Evolutionary conservation across 1,140 invertebrate species (phyloP), one percentile per base, ranked within the genome.

Genomic region (Hycleus cichorii): DNA sequence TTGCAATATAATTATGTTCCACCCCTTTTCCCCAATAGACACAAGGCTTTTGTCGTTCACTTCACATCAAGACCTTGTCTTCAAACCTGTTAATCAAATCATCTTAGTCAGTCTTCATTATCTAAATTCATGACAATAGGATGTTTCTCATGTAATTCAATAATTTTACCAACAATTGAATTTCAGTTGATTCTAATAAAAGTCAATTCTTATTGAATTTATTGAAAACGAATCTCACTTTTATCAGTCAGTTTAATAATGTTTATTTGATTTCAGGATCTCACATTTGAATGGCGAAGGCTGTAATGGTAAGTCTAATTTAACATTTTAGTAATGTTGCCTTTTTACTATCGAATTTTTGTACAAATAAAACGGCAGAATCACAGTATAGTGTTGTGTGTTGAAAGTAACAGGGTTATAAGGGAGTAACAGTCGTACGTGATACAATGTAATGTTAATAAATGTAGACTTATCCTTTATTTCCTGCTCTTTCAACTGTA

Each of bases 21-120:
- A 18, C 44, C 26, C 44, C 11, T 46, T 46, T 26, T 7, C 32
- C 32, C 32, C 32, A 32, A 32, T 32, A 32, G 32, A 26, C 44
- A 26, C 18, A 46, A 8, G 44, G 44, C 12, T 46, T 46, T 46
- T 46, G 44, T 46, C 44, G 26, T 26, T 46, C 12, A 18, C 12
- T 46, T 46, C 44, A 24, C 44, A 26, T 12, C 26, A 26, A 26
- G 44, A 24, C 12, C 12, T 26, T 12, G 18, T 26, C 18, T 46
- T 26, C 18, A 12, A 46, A 26, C 44, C 32, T 32, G 32, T 46
- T 53, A 53, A 53, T 53, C 51, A 53, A 53, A 53, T 53, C 51
- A 32, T 32, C 32, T 52, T 6, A 53, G 51, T 53, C 51, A 46
- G 51, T 53, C 51, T 53, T 53, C 51, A 53, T 53, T 53, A 53